phyloP scores from a whole-genome alignment of 2,113 vertebrate species.

The Tursiops truncatus region DNA sequence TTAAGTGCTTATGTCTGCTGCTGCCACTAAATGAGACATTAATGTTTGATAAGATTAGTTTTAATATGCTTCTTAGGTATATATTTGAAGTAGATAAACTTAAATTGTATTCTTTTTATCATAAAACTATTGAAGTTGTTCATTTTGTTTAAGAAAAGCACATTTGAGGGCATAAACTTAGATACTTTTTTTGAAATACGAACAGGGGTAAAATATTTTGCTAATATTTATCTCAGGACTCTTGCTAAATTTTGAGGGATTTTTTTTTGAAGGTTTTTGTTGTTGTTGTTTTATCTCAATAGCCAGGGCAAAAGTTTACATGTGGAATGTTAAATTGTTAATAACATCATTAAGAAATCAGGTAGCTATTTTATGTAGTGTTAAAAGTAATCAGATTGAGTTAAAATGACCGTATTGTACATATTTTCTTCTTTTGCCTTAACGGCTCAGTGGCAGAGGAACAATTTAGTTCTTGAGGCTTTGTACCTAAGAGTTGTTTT shows the following conservation, averaged over 20 bases:
- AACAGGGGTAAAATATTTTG: background rate
- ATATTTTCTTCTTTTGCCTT: background rate
- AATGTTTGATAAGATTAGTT: conserved; percentile 8
- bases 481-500: conserved; percentile 13
- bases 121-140: conserved; percentile 34
- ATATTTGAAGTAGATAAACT: conserved; percentile 1
- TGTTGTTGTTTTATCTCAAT: background rate
- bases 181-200: background rate
- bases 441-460: background rate
- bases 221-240: background rate
- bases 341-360: conserved; percentile 15
- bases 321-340: background rate
- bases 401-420: background rate
- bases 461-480: conserved; percentile 18
- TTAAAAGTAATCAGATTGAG: conserved; percentile 35
- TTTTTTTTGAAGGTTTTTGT: too few species aligned
- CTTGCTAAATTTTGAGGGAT: background rate
- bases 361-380: background rate
- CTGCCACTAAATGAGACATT: background rate
- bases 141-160: conserved; percentile 49
- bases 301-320: background rate
- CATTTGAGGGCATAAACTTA: background rate
- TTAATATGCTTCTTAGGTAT: background rate
- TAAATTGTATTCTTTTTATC: conserved; percentile 28
- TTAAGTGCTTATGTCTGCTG: conserved; percentile 8